Base-by-base conservation (phyloP, 2,113 vertebrate species). In the Pangasianodon gigas region DNA sequence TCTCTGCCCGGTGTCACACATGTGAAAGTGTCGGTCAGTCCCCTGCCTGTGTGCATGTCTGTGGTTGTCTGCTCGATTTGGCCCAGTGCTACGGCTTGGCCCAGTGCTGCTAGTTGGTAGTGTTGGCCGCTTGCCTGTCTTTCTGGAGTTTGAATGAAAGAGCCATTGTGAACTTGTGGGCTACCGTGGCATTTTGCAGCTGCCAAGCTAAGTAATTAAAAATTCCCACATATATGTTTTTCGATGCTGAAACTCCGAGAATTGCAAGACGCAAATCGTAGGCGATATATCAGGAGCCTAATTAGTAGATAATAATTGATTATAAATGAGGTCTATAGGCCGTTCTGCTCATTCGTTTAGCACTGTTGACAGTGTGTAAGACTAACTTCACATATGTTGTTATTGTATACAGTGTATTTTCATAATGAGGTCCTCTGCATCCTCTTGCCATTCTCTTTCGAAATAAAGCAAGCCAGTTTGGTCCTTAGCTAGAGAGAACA, bases 1-100 rank as follows among this genome's bases (percentile, higher is more conserved):
- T 94, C 94, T 95, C 92, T 89, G 90, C 93, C 94, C 93, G 95
- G 94, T 93, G 95, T 96, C 95, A 96, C 92, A 92, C 92, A 93
- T 94, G 94, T 95, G 1, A 92, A 95, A 94, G 95, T 96, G 86
- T 94, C 94, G 93, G 84, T 89, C 84, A 84, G 82, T 93, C 87
- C 86, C 9, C 87, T 89, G 92, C 93, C 92, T 91, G 90, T 48
- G 32, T 94, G 94, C 94, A 93, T 93, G 88, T 79, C 91, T 88
- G 91, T 86, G 92, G 88, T 62, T 89, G 92, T 90, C 90, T 92
- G 92, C 86, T 91, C 84, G 58, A 91, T 87, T 92, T 92, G 92
- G 92, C 90, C 85, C 67, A 65, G 75, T 75, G 77, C 83, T 88
- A 26, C 41, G 58, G 86, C 90, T 74, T 85, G 85, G 90, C 90